Evolutionary conservation across 2,797 vertebrate genomes (phyloP), one percentile per base, ranked within the genome.

Genomic region (Pagetopsis macropterus): DNA sequence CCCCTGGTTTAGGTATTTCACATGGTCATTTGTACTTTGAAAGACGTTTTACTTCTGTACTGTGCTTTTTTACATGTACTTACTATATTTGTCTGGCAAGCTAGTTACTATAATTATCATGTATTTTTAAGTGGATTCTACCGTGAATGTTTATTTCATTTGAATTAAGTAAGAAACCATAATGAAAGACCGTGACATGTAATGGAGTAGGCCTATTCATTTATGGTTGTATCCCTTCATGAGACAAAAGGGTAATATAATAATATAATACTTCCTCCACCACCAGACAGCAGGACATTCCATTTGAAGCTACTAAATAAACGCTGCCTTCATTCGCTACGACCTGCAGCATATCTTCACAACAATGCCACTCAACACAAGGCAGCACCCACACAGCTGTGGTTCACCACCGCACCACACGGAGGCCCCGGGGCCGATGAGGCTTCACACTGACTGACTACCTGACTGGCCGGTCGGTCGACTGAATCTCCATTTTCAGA

Each of bases 401-500:
- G 85, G 85, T 65, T 66, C 57, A 75, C 80, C 84, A 27, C 83
- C 41, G 57, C 69, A 19, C 71, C 78, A 17, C 75, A 15, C 46
- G 21, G 31, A 5, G 76, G 69, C 59, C 67, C 78, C 72, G 13
- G 11, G 31, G 40, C 62, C 17, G 54, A 57, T 19, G 67, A 71
- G 54, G 72, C 81, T 51, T 49, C 69, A 31, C 69, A 8, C 70
- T 10, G 69, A 62, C 77, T n/a, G 49, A 40, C 46, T 46, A 48
- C 49, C 70, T 31, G 83, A 12, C 12, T 3, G 11, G 45, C 12
- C 16, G 9, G 46, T 49, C 16, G 9, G 46, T 49, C 10, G 46
- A 62, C 37, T 15, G 40, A 54, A 56, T 76, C 75, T 64, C 52
- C 49, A 4, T 75, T 76, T 86, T 79, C 50, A 84, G 94, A 93